These are phyloP conservation scores for Mya arenaria DNA, from an alignment of 1,140 invertebrate species.

Conservation along the genomic window DNA sequence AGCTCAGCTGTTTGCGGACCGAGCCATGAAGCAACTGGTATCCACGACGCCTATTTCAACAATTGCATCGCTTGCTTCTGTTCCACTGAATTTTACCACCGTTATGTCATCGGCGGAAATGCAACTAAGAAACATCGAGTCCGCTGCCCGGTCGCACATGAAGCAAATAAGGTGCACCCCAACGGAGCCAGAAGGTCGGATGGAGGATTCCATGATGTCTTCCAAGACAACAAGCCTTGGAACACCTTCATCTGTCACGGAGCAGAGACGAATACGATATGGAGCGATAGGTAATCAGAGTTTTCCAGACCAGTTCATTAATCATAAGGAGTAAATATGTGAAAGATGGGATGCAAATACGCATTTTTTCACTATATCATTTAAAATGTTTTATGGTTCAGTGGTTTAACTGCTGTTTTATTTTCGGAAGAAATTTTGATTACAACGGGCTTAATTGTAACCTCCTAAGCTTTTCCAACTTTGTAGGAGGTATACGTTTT, in stretches of 20 bases:
- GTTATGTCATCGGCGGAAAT: slow-evolving; percentile 21
- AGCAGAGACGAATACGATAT: slow-evolving; percentile 42
- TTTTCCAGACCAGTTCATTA: too few relatives aligned
- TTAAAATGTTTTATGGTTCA: too few relatives aligned
- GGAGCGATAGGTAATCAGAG: slow-evolving; percentile 41
- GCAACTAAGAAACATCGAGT: slow-evolving; percentile 35
- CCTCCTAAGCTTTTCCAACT: too few relatives aligned
- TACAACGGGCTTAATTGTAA: too few relatives aligned
- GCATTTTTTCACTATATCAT: too few relatives aligned
- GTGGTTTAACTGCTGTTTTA: too few relatives aligned
- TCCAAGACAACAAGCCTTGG: neutral
- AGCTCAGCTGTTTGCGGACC: slow-evolving; percentile 54
- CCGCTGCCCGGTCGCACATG: neutral
- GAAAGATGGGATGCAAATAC: too few relatives aligned
- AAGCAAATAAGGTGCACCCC: neutral
- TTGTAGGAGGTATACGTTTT: too few relatives aligned
- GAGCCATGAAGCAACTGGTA: slow-evolving; percentile 46
- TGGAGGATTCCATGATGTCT: neutral
- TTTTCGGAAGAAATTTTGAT: too few relatives aligned
- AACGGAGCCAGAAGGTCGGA: neutral
- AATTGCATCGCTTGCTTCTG: neutral
- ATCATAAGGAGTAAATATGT: too few relatives aligned
- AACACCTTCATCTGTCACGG: neutral
- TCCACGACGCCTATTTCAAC: slow-evolving; percentile 17
- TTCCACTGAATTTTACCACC: slow-evolving; percentile 40